Evolutionary conservation across 1,140 invertebrate species (phyloP).

Genomic region (Eriocheir sinensis): DNA sequence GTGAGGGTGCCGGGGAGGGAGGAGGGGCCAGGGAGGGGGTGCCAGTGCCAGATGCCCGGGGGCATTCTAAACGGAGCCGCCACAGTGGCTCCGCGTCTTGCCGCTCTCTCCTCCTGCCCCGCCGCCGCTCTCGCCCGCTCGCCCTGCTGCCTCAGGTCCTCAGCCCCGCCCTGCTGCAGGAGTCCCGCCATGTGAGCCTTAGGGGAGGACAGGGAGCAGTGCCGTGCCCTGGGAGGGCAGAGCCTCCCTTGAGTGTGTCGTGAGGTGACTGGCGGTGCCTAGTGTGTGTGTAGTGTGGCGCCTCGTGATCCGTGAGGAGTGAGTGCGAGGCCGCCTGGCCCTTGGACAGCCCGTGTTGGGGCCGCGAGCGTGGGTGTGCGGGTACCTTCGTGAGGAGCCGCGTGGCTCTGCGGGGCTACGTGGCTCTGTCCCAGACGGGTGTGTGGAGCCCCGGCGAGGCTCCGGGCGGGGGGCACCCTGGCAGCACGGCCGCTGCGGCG

Average conservation of each 20-base stretch:
- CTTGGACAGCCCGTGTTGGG: background rate
- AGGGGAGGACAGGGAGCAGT: background rate
- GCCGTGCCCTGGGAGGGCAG: background rate
- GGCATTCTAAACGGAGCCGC: conserved; percentile 65
- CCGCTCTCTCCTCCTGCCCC: conserved; percentile 6
- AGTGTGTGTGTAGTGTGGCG: background rate
- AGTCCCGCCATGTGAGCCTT: background rate
- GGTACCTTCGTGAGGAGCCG: background rate
- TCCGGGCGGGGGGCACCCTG: background rate
- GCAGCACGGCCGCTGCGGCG: background rate
- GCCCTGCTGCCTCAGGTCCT: no score
- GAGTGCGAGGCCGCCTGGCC: background rate
- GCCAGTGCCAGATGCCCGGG: conserved; percentile 70
- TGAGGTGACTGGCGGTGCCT: background rate
- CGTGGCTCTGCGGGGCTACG: background rate
- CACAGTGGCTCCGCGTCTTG: background rate
- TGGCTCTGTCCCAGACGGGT: background rate
- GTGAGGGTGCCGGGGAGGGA: background rate
- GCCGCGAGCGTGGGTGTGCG: background rate
- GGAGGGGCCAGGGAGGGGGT: conserved; percentile 34
- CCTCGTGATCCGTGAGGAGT: background rate
- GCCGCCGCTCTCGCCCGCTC: background rate
- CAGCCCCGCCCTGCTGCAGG: background rate
- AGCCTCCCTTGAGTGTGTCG: background rate
- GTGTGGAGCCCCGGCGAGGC: background rate